Conservation (phyloP, 2,113 vertebrate species). For the Porphyrio hochstetteri region DNA sequence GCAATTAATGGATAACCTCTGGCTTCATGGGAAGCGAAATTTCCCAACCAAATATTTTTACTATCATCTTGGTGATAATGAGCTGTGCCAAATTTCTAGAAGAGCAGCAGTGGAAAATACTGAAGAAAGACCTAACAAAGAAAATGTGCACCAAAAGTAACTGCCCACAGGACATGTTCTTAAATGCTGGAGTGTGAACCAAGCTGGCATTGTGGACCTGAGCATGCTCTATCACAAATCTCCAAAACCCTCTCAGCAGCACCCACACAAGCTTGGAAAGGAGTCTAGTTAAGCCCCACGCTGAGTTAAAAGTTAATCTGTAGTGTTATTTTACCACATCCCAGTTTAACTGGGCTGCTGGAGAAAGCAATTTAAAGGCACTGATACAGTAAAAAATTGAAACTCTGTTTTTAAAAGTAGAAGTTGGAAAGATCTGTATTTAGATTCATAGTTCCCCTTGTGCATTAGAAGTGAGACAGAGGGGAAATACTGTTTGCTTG, state of each 20-base stretch:
- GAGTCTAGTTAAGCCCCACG: neutral
- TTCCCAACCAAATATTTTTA: neutral
- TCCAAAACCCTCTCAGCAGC: neutral
- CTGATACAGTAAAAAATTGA: neutral
- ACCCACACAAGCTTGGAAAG: neutral
- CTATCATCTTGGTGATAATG: conserved; percentile 34
- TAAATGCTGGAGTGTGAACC: neutral
- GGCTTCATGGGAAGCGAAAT: neutral
- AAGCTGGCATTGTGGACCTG: neutral
- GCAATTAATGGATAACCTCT: neutral
- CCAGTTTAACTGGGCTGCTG: neutral
- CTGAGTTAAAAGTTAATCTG: neutral
- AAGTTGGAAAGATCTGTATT: neutral
- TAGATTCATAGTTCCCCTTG: neutral
- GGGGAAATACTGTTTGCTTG: neutral
- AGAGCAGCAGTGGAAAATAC: conserved; percentile 62
- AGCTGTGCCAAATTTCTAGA: conserved; percentile 61
- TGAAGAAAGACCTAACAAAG: conserved; percentile 41
- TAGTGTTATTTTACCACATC: neutral
- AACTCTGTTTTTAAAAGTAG: neutral
- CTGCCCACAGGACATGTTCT: neutral
- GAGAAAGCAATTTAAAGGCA: neutral
- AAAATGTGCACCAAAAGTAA: neutral
- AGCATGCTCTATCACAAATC: neutral
- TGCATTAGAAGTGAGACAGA: neutral